Conservation (phyloP, 2,888 invertebrate species). For the Lottia gigantea region DNA sequence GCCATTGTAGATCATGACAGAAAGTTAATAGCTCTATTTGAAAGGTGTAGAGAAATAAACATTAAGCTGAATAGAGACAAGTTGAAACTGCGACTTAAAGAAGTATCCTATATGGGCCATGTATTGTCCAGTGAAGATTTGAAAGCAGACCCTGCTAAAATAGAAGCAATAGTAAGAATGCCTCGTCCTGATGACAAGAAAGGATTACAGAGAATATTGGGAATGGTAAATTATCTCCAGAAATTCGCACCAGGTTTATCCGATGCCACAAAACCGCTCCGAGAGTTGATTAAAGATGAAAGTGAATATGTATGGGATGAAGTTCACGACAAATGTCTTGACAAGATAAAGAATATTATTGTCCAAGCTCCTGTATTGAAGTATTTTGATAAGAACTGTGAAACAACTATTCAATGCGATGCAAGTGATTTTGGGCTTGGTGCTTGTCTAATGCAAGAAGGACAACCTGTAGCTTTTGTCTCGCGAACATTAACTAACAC, state of each 20-base stretch:
- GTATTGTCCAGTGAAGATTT: constrained; percentile 24
- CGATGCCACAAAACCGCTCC: constrained; percentile 25
- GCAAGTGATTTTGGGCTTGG: constrained; percentile 28
- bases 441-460: constrained; percentile 25
- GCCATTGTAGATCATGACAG: too few species aligned
- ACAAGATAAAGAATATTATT: constrained; percentile 22
- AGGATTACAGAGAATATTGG: constrained; percentile 26
- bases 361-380: constrained; percentile 24
- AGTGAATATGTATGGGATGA: constrained; percentile 24
- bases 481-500: constrained; percentile 19
- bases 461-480: constrained; percentile 20
- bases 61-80: constrained; percentile 29
- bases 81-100: constrained; percentile 16
- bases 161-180: constrained; percentile 29
- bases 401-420: constrained; percentile 26
- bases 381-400: constrained; percentile 26
- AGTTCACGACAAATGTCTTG: constrained; percentile 24
- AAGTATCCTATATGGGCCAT: constrained; percentile 30
- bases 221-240: constrained; percentile 30
- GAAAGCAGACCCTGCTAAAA: constrained; percentile 23
- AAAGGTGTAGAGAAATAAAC: constrained; percentile 21
- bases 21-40: too few species aligned
- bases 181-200: constrained; percentile 25
- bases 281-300: constrained; percentile 23
- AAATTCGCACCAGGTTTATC: constrained; percentile 30